Evolutionary conservation across 35 echinoderm and acorn worm species (phyloP).

Genomic region (Lytechinus pictus): DNA sequence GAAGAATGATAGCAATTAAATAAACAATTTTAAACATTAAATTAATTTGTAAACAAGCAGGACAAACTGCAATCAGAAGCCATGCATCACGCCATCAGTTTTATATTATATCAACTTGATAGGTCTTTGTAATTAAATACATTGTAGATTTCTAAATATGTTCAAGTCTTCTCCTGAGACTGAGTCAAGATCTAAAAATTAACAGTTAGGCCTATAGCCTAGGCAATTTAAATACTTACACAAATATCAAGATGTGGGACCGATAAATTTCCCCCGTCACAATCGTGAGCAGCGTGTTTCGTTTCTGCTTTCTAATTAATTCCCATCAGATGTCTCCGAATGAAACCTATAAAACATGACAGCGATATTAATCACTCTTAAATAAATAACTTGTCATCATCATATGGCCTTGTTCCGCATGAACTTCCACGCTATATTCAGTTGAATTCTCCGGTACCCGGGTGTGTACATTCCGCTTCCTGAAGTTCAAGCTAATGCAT

Average conservation of each 20-base stretch:
- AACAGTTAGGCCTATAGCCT: too few relatives aligned
- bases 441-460: not conserved
- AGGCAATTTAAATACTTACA: not conserved
- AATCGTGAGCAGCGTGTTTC: not conserved
- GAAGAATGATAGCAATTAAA: too few relatives aligned
- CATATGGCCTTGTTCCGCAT: not conserved
- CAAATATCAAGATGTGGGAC: not conserved
- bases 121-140: too few relatives aligned
- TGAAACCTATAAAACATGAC: not conserved
- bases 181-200: too few relatives aligned
- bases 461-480: not conserved
- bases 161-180: too few relatives aligned
- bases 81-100: too few relatives aligned
- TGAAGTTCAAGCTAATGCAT: not conserved
- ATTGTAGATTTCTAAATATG: too few relatives aligned
- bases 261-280: not conserved
- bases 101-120: too few relatives aligned
- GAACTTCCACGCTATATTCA: not conserved
- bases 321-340: not conserved
- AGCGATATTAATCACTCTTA: not conserved
- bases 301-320: not conserved
- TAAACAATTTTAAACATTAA: too few relatives aligned
- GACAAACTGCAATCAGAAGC: too few relatives aligned
- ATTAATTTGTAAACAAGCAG: too few relatives aligned
- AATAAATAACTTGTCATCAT: not conserved